Conservation (phyloP, 2,797 vertebrate genomes). For the Crenuchus spilurus region DNA sequence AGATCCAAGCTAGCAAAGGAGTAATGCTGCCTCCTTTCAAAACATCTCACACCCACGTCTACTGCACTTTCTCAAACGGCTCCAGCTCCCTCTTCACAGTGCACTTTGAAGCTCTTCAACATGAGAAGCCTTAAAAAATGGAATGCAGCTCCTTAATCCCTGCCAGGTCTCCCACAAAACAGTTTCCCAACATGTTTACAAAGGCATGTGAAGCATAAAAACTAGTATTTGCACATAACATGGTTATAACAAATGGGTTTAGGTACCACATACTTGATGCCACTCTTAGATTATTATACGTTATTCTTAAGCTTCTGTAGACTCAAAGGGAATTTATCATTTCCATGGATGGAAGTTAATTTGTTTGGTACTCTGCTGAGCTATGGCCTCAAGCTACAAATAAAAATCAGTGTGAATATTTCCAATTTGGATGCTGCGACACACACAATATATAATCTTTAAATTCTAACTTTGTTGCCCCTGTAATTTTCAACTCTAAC, state of each 20-base stretch:
- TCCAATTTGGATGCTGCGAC: not conserved
- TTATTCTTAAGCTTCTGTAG: slow-evolving; percentile 15
- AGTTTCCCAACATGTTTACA: not conserved
- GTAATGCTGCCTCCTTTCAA: not conserved
- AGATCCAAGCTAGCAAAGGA: not conserved
- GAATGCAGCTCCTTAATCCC: slow-evolving; percentile 69
- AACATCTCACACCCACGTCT: slow-evolving; percentile 19
- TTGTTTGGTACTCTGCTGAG: not conserved
- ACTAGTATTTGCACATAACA: not conserved
- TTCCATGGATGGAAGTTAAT: not conserved
- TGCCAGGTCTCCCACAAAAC: slow-evolving; percentile 61
- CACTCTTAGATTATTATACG: not conserved
- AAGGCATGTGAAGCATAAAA: not conserved
- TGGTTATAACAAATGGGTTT: not conserved
- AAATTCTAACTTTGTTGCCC: not conserved
- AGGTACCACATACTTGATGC: not conserved
- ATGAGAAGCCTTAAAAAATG: slow-evolving; percentile 78
- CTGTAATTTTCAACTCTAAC: not conserved
- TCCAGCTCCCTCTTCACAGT: slow-evolving; percentile 57
- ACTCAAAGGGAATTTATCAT: not conserved
- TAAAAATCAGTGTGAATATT: slow-evolving; percentile 6
- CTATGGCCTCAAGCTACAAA: not conserved
- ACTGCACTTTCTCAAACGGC: slow-evolving; percentile 18
- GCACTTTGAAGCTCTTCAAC: slow-evolving; percentile 80
- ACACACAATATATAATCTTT: not conserved